phyloP scores from a whole-genome alignment of 2,888 invertebrate species.

The Caenorhabditis zanzibari region DNA sequence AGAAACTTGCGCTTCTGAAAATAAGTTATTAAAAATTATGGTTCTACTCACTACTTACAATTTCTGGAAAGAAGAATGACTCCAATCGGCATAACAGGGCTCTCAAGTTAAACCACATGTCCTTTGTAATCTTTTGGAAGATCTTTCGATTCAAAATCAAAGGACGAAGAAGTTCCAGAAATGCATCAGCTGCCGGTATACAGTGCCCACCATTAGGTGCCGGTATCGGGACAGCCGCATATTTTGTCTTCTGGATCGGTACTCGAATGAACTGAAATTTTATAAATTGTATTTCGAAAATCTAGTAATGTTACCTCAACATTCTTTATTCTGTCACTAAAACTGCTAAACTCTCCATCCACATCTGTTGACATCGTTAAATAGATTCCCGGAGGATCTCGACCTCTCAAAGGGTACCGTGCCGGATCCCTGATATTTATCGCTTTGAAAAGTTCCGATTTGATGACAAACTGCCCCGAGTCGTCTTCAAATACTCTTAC shows the following conservation, averaged over 20 bases:
- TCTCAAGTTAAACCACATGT: neutral
- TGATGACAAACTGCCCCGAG: neutral
- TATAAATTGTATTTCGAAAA: neutral
- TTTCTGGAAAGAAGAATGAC: neutral
- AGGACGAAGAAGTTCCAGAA: neutral
- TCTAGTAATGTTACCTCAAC: neutral
- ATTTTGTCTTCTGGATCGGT: neutral
- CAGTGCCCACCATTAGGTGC: neutral
- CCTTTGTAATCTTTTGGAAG: neutral
- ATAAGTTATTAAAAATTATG: too few species aligned
- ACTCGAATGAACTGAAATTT: neutral
- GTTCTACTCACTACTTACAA: neutral
- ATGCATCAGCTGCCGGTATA: neutral
- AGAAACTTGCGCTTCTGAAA: neutral
- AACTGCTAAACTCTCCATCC: neutral
- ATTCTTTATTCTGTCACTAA: neutral
- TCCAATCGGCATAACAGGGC: neutral
- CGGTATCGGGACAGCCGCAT: neutral
- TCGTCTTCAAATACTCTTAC: neutral
- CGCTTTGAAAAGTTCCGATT: neutral
- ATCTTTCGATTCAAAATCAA: neutral
- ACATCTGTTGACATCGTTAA: neutral
- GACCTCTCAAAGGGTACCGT: neutral
- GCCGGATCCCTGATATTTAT: neutral
- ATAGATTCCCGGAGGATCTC: neutral